Evolutionary conservation across 2,888 invertebrate species (phyloP), one percentile per base, ranked within the genome.

Genomic region (Malacosoma neustria): DNA sequence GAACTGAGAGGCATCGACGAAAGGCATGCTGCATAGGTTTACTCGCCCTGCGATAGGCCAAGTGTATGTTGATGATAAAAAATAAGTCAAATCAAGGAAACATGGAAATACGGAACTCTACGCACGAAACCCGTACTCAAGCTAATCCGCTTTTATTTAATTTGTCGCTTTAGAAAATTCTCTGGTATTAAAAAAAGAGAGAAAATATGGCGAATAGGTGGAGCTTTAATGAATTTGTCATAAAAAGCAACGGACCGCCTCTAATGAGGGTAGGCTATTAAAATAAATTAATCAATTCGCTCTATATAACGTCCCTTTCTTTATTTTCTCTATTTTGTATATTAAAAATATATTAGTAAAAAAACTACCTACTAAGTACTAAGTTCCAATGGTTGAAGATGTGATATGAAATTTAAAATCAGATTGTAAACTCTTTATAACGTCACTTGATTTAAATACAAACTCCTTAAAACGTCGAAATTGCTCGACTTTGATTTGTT

Each of bases 231-330:
- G 66, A 63, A 61, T 61, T 58, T 57, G 61, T 70, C 68, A 63
- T 72, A 68, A 71, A 69, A 72, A 66, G 60, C 64, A 57, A 65
- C 61, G 55, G 49, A 53, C 51, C 64, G 48, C 41, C 48, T 51
- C 72, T 74, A 71, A 71, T 66, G 66, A 72, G 61, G 65, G 61
- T 57, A 47, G 54, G 57, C 58, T 60, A 61, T 63, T 62, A 60
- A 58, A 59, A 22, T 22, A 61, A 52, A 46, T 57, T 56, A 62
- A 65, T 67, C 61, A 62, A 62, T 60, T 59, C 53, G 48, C 22
- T 22, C 22, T 22, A 22, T 9, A 22, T 7, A 22, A 22, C 22
- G 22, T 5, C 2, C 9, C 22, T 22, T 22, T 22, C 22, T 5
- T 22, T 22, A 22, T 22, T 22, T 22, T 22, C 22, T 7, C 6